Base-by-base conservation (phyloP, 2,888 invertebrate species). In the Drosophila mulleri region DNA sequence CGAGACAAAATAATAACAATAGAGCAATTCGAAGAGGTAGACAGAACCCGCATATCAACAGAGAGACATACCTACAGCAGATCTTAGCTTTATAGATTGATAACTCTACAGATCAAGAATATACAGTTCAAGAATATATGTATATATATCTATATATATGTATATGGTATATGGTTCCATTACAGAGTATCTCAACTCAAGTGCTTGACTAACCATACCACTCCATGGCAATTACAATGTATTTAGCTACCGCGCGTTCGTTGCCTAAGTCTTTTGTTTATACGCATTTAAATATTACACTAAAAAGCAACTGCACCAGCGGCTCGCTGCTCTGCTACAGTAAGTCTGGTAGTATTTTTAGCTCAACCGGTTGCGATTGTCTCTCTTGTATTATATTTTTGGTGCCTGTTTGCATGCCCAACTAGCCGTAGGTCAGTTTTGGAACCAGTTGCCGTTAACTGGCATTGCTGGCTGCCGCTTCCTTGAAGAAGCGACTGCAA, bases 381-480 rank as follows among this genome's bases (percentile, higher is more conserved):
- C 62, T 65, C 59, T 48, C 37, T 72, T 29, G 7, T 59, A 26
- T 41, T 39, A 18, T 41, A 26, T 64, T 54, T 50, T 39, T 32
- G 50, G 47, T 60, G 53, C 9, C 44, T 57, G 54, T 70, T 54
- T 70, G 54, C 74, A 74, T 67, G 77, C 80, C 47, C 66, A 82
- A 71, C 78, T 77, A 72, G 83, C 83, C 85, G 70, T 83, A 74
- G 88, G 85, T 84, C 84, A 84, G 74, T 70, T 80, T 69, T 67
- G 63, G 71, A 66, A 88, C 85, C 88, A 86, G 86, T 87, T 65
- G 79, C 83, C 76, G 82, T 85, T 89, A 88, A 80, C 79, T 82
- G 81, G 82, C 84, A 79, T 65, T 67, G 63, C 67, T 72, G 58
- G 58, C 56, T 67, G 73, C 7, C 69, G 80, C 85, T 88, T 85